Percentiles rank a stretch among this genome's conserved stretches.
phyloP scores from a whole-genome alignment of 2,113 vertebrate genomes.

The Thermophis baileyi region DNA sequence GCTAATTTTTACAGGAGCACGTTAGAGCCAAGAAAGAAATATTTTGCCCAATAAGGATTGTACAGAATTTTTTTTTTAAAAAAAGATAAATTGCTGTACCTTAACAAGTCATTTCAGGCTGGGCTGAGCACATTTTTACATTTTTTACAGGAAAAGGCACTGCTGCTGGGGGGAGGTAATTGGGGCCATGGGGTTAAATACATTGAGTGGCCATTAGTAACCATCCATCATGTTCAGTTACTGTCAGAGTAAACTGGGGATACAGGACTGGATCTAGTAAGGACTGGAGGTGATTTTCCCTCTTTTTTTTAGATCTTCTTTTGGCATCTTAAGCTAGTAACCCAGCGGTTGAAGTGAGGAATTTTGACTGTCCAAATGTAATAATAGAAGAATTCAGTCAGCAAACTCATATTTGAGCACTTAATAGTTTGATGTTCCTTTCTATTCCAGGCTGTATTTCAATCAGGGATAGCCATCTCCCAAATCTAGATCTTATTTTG shows the following conservation, averaged over 20 bases:
- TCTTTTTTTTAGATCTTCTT: background rate
- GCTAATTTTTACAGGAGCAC: background rate
- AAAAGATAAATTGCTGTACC: background rate
- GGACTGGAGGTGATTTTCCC: background rate
- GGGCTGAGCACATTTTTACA: background rate
- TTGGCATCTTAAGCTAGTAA: background rate
- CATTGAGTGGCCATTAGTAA: background rate
- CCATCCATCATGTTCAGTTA: background rate
- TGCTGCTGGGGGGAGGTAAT: background rate
- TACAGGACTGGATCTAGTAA: background rate
- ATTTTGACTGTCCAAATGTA: background rate
- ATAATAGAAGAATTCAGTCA: background rate
- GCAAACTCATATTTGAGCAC: background rate
- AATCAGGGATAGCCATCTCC: background rate
- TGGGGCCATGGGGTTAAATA: conserved; percentile 10
- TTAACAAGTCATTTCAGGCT: background rate
- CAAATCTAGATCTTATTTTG: background rate
- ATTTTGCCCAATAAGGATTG: background rate
- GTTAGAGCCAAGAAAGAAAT: background rate
- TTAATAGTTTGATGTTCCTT: background rate
- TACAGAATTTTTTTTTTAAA: background rate
- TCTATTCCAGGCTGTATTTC: background rate
- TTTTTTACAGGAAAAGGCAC: background rate
- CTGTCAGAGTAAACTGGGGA: background rate
- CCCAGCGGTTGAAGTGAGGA: background rate